phyloP scores from a whole-genome alignment of 2,113 vertebrate genomes.

The Neoarius graeffei region DNA sequence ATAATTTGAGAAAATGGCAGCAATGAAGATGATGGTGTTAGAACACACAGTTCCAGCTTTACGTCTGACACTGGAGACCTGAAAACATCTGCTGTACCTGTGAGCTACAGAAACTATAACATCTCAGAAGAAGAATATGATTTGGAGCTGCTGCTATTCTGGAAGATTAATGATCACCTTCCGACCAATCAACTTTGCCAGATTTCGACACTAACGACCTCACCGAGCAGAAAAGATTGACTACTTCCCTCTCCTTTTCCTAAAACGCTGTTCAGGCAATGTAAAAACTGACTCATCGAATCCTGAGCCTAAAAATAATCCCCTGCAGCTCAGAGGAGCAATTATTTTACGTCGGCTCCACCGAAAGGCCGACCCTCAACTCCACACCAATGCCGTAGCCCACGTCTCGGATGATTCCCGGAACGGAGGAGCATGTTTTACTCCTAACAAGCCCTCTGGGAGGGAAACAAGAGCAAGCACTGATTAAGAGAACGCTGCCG shows the following conservation, averaged over 20 bases:
- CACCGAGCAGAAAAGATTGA: not conserved
- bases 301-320: conserved; percentile 27
- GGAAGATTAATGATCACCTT: not conserved
- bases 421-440: conserved; percentile 44
- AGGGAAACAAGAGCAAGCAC: conserved; percentile 32
- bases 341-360: conserved; percentile 42
- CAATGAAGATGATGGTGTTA: not conserved
- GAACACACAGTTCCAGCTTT: not conserved
- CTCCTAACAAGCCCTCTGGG: conserved; percentile 57
- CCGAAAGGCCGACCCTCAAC: conserved; percentile 8
- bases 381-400: conserved; percentile 18
- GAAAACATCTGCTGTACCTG: not conserved
- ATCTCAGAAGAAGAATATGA: not conserved
- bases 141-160: too few species aligned
- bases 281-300: not conserved
- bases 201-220: not conserved
- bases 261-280: not conserved
- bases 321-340: conserved; percentile 20
- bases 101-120: not conserved
- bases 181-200: not conserved
- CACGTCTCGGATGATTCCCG: conserved; percentile 15
- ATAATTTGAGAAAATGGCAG: not conserved
- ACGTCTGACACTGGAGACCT: not conserved
- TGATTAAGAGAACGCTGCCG: conserved; percentile 54
- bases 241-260: not conserved